A percentile compares a stretch with the other conserved stretches of the same genome.
phyloP scores from a whole-genome alignment of 2,113 vertebrate genomes.

The Enhydra lutris region DNA sequence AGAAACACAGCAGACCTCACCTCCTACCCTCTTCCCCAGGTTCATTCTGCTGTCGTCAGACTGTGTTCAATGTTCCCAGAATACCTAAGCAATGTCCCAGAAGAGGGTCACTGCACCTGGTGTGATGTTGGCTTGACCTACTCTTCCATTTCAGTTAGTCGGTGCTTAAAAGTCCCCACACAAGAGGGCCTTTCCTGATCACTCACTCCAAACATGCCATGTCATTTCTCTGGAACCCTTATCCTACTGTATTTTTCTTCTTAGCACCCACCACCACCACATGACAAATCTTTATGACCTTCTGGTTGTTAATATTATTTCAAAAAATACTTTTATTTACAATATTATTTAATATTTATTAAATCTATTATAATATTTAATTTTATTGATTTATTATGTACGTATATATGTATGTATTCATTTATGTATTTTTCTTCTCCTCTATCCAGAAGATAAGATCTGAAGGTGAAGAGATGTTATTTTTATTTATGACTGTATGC shows the following conservation, averaged over 20 bases:
- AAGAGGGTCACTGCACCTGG: fast-evolving
- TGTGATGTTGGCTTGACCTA: not conserved
- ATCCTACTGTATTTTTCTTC: not conserved
- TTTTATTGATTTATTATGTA: not conserved
- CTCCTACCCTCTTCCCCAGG: not conserved
- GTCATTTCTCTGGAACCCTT: not conserved
- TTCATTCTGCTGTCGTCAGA: not conserved
- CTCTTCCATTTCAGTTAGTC: not conserved
- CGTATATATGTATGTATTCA: not conserved
- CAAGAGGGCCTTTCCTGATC: not conserved
- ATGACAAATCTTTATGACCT: not conserved
- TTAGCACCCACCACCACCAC: not conserved
- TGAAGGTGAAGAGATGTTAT: not conserved
- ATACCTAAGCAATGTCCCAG: no score
- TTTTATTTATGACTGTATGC: not conserved
- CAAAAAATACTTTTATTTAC: not conserved
- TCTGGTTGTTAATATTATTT: not conserved
- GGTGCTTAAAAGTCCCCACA: not conserved
- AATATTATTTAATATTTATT: not conserved
- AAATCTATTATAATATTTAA: not conserved
- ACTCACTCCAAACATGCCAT: not conserved
- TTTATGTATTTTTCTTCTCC: not conserved
- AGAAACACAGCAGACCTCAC: not conserved
- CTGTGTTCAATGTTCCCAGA: not conserved
- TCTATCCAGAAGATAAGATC: not conserved